These are phyloP conservation scores for Mamestra configurata DNA, from an alignment of 1,140 invertebrate species.

Conservation along the genomic window DNA sequence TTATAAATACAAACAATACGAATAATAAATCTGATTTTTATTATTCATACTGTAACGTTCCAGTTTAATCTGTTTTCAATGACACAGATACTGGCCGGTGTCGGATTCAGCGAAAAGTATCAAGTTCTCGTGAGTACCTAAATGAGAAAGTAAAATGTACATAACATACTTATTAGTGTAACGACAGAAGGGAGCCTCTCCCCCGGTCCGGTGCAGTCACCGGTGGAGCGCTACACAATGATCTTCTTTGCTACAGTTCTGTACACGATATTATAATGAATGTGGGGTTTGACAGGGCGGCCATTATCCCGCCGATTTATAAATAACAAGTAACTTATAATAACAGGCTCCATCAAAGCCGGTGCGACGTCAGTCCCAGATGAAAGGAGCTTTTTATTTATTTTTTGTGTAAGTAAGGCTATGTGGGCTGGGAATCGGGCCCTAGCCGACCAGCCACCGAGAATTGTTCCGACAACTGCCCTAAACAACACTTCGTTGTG, in stretches of 20 bases:
- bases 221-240: background rate
- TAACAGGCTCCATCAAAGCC: constrained; percentile 57
- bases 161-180: background rate
- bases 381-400: constrained; percentile 51
- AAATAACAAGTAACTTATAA: constrained; percentile 59
- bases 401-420: constrained; percentile 49
- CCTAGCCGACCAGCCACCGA: constrained; percentile 6
- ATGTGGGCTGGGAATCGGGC: constrained; percentile 39
- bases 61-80: background rate
- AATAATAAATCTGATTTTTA: background rate
- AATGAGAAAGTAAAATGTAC: background rate
- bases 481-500: background rate
- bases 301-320: constrained; percentile 41
- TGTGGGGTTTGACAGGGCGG: constrained; percentile 13
- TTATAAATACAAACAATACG: background rate
- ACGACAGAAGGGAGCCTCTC: constrained; percentile 1
- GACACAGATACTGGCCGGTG: background rate
- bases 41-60: background rate
- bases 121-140: background rate
- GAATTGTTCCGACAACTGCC: background rate
- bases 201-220: background rate
- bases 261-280: constrained; percentile 3
- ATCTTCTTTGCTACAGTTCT: background rate
- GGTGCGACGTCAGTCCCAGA: constrained; percentile 53
- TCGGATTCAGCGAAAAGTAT: background rate